Evolutionary conservation across 2,797 vertebrate species (phyloP).

Genomic region (Hemibagrus guttatus): DNA sequence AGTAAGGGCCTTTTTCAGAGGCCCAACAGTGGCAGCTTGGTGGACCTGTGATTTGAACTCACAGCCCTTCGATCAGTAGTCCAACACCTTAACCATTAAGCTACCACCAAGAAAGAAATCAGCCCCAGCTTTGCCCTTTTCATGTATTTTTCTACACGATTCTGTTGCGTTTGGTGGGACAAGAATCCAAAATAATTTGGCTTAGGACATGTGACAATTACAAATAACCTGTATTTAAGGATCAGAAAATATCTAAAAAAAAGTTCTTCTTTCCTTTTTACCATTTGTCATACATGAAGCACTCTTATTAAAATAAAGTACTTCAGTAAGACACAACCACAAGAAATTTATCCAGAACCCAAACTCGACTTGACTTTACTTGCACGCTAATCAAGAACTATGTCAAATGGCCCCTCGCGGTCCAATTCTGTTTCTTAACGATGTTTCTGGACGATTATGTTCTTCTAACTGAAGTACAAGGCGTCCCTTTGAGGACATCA

Average conservation of each 20-base stretch:
- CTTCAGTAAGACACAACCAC: not conserved
- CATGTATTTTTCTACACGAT: too few relatives aligned
- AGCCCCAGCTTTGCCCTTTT: too few relatives aligned
- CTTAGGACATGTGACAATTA: too few relatives aligned
- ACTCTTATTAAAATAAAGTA: not conserved
- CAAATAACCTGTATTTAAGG: not conserved
- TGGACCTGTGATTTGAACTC: too few relatives aligned
- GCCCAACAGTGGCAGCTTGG: too few relatives aligned
- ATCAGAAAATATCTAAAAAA: not conserved
- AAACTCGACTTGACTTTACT: not conserved
- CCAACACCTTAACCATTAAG: too few relatives aligned
- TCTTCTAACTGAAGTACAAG: slow-evolving; percentile 4
- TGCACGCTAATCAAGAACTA: not conserved
- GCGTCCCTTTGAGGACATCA: not conserved
- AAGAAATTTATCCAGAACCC: not conserved
- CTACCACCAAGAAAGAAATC: too few relatives aligned
- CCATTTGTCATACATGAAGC: not conserved
- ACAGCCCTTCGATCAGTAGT: too few relatives aligned
- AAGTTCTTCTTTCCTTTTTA: not conserved
- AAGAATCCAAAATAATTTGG: not conserved
- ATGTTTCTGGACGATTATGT: not conserved
- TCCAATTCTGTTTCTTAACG: not conserved
- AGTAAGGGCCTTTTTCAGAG: too few relatives aligned
- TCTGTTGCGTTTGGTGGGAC: too few relatives aligned
- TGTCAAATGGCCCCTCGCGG: not conserved